phyloP scores from a whole-genome alignment of 2,797 vertebrate genomes.

The Sebastes miniatus region DNA sequence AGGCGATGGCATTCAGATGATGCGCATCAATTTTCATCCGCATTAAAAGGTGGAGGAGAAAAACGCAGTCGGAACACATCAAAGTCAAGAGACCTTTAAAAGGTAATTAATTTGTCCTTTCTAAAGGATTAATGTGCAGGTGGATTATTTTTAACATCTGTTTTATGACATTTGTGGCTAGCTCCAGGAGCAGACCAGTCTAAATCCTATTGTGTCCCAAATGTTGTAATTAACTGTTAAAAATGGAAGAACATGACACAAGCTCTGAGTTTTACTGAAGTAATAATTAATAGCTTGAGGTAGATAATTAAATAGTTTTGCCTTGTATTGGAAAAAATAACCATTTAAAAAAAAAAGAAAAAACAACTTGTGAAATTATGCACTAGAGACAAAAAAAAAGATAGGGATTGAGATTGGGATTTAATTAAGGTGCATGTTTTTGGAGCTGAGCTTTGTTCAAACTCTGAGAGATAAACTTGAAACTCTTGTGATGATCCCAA shows the following conservation, averaged over 20 bases:
- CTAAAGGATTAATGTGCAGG: slow-evolving; percentile 69
- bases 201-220: slow-evolving; percentile 6
- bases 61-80: slow-evolving; percentile 64
- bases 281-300: background rate
- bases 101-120: slow-evolving; percentile 83
- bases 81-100: slow-evolving; percentile 79
- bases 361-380: background rate
- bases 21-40: slow-evolving; percentile 50
- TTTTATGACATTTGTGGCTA: slow-evolving; percentile 26
- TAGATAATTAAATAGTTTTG: background rate
- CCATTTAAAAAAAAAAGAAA: too few relatives aligned
- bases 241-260: background rate
- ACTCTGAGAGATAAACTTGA: background rate
- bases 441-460: background rate
- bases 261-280: background rate
- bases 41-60: slow-evolving; percentile 46
- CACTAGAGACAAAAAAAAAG: background rate
- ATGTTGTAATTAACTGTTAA: background rate
- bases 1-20: slow-evolving; percentile 70
- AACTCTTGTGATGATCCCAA: slow-evolving; percentile 1
- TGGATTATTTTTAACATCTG: slow-evolving; percentile 52
- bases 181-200: background rate
- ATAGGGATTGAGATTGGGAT: background rate
- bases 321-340: background rate
- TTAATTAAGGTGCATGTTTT: background rate